Evolutionary conservation across 2,113 vertebrate genomes (phyloP).

Genomic region (Sceloporus tristichus): DNA sequence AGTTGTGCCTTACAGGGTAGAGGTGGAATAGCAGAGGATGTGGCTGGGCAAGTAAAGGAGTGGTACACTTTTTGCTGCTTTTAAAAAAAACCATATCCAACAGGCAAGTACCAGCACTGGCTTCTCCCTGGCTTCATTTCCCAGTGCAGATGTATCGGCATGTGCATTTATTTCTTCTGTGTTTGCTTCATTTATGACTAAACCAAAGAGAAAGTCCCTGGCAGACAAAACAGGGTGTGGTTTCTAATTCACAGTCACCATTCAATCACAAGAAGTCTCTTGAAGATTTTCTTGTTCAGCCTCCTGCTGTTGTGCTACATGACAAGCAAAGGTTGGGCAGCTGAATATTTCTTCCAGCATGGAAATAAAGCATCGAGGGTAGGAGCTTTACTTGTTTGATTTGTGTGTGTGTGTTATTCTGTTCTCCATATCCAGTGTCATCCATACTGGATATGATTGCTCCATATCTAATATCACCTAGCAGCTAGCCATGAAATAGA

Average conservation of each 20-base stretch:
- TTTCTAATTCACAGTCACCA: conserved; percentile 18
- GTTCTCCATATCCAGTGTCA: not conserved
- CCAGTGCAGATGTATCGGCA: not conserved
- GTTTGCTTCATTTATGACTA: not conserved
- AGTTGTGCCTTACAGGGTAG: not conserved
- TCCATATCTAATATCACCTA: not conserved
- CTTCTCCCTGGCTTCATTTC: not conserved
- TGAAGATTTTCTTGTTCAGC: not conserved
- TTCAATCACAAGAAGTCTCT: not conserved
- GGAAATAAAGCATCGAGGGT: no score
- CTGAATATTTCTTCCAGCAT: no score
- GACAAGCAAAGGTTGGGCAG: no score
- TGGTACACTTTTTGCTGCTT: not conserved
- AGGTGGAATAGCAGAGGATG: not conserved
- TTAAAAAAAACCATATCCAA: not conserved
- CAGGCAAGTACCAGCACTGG: not conserved
- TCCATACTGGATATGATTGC: not conserved
- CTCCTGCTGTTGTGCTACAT: not conserved
- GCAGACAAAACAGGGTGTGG: not conserved
- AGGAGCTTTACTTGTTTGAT: no score
- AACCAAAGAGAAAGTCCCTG: not conserved
- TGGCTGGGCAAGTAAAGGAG: not conserved
- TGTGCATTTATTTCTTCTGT: not conserved
- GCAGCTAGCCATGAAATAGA: not conserved
- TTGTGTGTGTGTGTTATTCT: no score